Evolutionary conservation across 53 echinoderm and acorn worm genomes (phyloP).

Genomic region (Holothuria scabra): DNA sequence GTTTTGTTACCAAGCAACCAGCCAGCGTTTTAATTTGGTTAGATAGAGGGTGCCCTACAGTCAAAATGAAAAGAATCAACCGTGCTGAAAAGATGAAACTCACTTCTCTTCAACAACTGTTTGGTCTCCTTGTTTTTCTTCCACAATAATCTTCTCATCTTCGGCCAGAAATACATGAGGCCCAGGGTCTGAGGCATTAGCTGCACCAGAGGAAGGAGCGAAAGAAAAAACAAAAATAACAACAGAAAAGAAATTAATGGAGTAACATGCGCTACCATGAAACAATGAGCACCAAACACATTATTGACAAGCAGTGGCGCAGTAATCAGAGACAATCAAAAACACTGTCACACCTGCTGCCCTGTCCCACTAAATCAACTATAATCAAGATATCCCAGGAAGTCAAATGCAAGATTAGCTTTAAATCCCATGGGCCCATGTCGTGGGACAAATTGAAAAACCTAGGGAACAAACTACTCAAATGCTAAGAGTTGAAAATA

Average conservation of each 20-base stretch:
- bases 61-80: background rate
- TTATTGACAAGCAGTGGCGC: too few species aligned
- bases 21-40: background rate
- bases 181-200: conserved; percentile 82
- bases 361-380: too few species aligned
- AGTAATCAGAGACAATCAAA: too few species aligned
- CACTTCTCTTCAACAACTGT: conserved; percentile 99
- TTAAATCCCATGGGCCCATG: too few species aligned
- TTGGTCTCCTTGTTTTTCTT: conserved; percentile 88
- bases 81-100: conserved; percentile 58
- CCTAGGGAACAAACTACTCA: too few species aligned
- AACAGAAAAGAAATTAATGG: conserved; percentile 11
- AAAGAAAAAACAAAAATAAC: conserved; percentile 11
- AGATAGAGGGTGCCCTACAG: background rate
- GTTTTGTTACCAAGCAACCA: too few species aligned
- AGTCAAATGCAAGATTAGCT: too few species aligned
- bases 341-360: too few species aligned
- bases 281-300: too few species aligned
- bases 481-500: too few species aligned
- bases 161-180: conserved; percentile 98
- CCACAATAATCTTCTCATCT: conserved; percentile 99
- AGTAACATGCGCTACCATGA: conserved; percentile 20
- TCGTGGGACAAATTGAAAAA: too few species aligned
- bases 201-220: conserved; percentile 42
- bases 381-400: too few species aligned